Base-by-base conservation (phyloP, 1,140 invertebrate species). In the Temnothorax curvispinosus region DNA sequence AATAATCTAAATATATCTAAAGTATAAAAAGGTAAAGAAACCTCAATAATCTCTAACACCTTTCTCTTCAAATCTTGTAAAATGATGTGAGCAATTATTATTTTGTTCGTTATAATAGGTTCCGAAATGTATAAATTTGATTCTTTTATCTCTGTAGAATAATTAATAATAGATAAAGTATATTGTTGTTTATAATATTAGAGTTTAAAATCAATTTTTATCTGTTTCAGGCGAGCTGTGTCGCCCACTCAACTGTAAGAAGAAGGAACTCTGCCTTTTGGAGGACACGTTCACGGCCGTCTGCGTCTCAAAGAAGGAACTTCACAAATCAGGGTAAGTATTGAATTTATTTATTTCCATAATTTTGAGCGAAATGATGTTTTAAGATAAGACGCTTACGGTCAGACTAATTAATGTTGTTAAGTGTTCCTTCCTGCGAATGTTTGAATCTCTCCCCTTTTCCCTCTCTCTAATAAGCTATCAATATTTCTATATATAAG, bases 211-310 rank as follows among this genome's bases (percentile, higher is more conserved):
- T 47, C 18, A 6, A 81, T 35, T 72, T 54, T 67, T 72, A 35
- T 89, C 72, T 90, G 85, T 94, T 96, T 94, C 96, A 98, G 98
- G 97, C 96, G 97, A 98, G 93, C 96, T 98, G 80, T 99, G 98
- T 95, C 97, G 97, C 89, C 97, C 98, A 54, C 95, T 99, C 87
- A 97, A 98, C 90, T 99, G 98, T 95, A 98, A 98, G 94, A 98
- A 98, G 95, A 98, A 98, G 94, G 98, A 98, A 94, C 96, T 98
- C 64, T 99, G 98, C 94, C 94, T 98, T 38, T 95, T 99, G 60
- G 97, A 98, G 93, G 97, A 98, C 94, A 96, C 97, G 64, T 98
- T 97, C 93, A 98, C 98, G 15, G 98, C 98, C 21, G 97, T 98
- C 44, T 99, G 98, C 93, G 97, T 98, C 65, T 97, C 97, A 74